Conservation (phyloP, 2,888 invertebrate genomes). For the Cerastoderma edule region DNA sequence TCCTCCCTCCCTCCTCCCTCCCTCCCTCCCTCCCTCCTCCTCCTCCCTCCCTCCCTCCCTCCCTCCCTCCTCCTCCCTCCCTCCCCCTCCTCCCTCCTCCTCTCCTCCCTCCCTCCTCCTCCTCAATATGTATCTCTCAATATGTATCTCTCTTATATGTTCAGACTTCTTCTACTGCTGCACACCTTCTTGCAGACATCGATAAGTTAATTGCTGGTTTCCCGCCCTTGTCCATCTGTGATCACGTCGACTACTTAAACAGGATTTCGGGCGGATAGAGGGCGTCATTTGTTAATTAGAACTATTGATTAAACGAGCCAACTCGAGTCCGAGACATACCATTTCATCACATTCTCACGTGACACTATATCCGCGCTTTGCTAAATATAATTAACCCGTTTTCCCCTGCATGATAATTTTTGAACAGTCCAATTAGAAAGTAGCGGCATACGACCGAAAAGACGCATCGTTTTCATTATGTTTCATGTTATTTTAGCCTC, state of each 20-base stretch:
- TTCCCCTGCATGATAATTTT: too few species aligned
- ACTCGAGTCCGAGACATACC: background rate
- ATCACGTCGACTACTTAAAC: too few species aligned
- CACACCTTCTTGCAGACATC: too few species aligned
- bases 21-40: background rate
- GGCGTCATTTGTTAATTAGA: constrained; percentile 25
- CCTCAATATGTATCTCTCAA: background rate
- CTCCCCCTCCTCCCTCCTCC: background rate
- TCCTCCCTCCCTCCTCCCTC: background rate
- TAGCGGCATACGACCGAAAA: too few species aligned
- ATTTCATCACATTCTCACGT: constrained; percentile 11
- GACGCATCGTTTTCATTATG: too few species aligned
- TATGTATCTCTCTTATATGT: background rate
- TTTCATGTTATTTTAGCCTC: too few species aligned
- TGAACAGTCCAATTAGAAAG: too few species aligned
- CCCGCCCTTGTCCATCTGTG: too few species aligned
- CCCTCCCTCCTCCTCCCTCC: background rate
- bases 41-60: background rate
- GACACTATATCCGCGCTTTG: too few species aligned
- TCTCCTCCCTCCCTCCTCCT: background rate
- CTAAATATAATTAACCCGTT: too few species aligned
- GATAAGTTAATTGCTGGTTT: too few species aligned
- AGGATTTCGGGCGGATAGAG: background rate
- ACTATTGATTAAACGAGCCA: constrained; percentile 16
- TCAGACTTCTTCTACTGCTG: too few species aligned